phyloP scores from a whole-genome alignment of 92 coral and sea anemone genomes.

The Scolanthus callimorphus region DNA sequence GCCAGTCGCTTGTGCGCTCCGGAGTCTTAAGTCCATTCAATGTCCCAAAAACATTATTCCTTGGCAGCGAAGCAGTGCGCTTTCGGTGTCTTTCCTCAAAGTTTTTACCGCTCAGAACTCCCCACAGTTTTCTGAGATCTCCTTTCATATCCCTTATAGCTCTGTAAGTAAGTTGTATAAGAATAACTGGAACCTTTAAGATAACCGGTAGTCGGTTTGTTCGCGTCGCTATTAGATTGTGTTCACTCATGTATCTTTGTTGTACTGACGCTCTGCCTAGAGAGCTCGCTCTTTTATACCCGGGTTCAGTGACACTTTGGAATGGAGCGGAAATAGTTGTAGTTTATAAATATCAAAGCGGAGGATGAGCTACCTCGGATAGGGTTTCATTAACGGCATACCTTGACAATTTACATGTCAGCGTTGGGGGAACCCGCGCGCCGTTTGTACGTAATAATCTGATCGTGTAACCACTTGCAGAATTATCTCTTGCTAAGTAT shows the following conservation, averaged over 20 bases:
- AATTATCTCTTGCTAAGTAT: neutral
- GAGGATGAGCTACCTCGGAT: neutral
- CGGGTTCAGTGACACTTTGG: neutral
- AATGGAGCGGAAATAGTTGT: neutral
- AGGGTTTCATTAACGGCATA: constrained; percentile 6
- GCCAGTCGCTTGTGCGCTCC: neutral
- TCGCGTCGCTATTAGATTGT: neutral
- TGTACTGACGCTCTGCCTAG: neutral
- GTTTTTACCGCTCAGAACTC: constrained; percentile 32
- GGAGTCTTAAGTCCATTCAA: constrained; percentile 15
- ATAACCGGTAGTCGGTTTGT: neutral
- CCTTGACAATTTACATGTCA: neutral
- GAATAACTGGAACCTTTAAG: neutral
- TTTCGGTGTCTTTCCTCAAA: constrained; percentile 6
- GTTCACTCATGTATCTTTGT: neutral
- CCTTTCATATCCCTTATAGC: constrained; percentile 15
- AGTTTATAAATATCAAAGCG: neutral
- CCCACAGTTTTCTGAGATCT: constrained; percentile 26
- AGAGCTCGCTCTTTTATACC: neutral
- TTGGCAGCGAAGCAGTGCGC: constrained; percentile 26
- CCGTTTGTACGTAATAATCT: neutral
- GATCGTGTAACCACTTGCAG: neutral
- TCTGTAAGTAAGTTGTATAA: neutral
- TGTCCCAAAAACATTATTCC: constrained; percentile 14
- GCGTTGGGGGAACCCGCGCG: neutral